A percentile compares a stretch with the other conserved stretches of the same genome.
These are phyloP conservation scores for Platysteira castanea DNA, from an alignment of 2,113 vertebrate species.

Conservation along the genomic window DNA sequence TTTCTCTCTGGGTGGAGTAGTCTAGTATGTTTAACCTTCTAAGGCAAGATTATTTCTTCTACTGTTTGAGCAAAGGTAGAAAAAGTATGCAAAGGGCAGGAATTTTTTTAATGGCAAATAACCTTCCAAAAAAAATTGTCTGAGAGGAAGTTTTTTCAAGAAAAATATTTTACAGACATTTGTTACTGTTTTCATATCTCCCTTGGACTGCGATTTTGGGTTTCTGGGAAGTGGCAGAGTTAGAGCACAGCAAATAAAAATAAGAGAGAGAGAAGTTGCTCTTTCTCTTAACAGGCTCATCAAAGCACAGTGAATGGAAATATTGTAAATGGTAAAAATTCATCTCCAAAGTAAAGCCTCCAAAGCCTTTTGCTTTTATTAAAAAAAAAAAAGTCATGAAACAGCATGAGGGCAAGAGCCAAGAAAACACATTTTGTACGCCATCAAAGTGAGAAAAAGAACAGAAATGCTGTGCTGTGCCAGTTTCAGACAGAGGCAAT, in stretches of 20 bases:
- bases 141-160: conserved; percentile 38
- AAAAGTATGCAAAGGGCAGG: conserved; percentile 10
- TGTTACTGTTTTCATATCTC: conserved; percentile 53
- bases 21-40: conserved; percentile 20
- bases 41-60: conserved; percentile 42
- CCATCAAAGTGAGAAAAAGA: conserved; percentile 52
- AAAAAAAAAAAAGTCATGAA: conserved; percentile 40
- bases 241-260: conserved; percentile 66
- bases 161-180: conserved; percentile 61
- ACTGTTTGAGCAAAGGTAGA: conserved; percentile 45
- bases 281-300: conserved; percentile 51
- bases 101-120: conserved; percentile 50
- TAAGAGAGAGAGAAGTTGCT: conserved; percentile 36
- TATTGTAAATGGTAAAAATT: conserved; percentile 63
- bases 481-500: conserved; percentile 38
- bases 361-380: conserved; percentile 60
- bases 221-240: conserved; percentile 48
- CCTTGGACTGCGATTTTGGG: conserved; percentile 28
- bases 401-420: conserved; percentile 45
- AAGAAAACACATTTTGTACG: conserved; percentile 57
- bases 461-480: conserved; percentile 42
- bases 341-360: conserved; percentile 37
- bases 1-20: conserved; percentile 18
- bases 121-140: conserved; percentile 31
- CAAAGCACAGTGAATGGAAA: conserved; percentile 64